phyloP scores from a whole-genome alignment of 2,797 vertebrate species.

The Sternarchorhynchus goeldii region DNA sequence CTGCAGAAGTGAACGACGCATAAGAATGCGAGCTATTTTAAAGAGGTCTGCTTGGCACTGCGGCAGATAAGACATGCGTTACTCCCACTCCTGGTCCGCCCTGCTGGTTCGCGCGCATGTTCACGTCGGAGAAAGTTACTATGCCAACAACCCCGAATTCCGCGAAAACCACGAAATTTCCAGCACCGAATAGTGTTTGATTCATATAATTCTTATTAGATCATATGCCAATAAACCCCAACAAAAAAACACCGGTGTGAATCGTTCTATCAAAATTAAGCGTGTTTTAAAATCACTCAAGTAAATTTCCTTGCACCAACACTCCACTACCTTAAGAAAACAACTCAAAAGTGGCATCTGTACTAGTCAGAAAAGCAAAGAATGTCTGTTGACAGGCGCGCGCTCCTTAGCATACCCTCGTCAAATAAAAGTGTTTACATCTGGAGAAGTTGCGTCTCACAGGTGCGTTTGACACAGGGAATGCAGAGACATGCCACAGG shows the following conservation, averaged over 20 bases:
- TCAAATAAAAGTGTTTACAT: no score
- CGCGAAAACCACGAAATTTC: slow-evolving; percentile 9
- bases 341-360: no score
- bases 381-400: no score
- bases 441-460: no score
- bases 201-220: not conserved
- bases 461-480: no score
- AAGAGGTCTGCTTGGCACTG: slow-evolving; percentile 57
- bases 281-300: not conserved
- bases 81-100: slow-evolving; percentile 41
- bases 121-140: slow-evolving; percentile 13
- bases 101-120: slow-evolving; percentile 8
- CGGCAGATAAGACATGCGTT: slow-evolving; percentile 57
- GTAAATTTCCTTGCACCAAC: no score
- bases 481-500: no score
- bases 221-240: slow-evolving; percentile 12
- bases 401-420: no score
- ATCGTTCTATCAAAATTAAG: not conserved
- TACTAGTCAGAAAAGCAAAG: no score
- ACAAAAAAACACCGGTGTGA: not conserved
- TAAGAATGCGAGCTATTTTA: slow-evolving; percentile 67
- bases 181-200: not conserved
- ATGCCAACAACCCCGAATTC: slow-evolving; percentile 18
- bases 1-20: slow-evolving; percentile 52
- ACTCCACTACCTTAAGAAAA: no score